phyloP scores from a whole-genome alignment of 2,888 invertebrate genomes.

The Microchrysa polita region DNA sequence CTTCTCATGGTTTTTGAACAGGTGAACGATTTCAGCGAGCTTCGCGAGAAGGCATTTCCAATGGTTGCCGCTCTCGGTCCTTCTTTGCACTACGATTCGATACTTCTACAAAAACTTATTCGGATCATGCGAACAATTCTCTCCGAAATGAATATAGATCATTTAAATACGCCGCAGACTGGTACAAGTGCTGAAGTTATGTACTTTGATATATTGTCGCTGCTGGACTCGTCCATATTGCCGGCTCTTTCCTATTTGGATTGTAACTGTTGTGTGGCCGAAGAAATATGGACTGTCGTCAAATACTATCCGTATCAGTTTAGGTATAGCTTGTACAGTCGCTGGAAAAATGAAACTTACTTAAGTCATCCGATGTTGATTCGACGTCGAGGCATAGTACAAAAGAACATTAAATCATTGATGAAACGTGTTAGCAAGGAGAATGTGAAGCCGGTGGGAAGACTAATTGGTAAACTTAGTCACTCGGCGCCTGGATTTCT shows the following conservation, averaged over 20 bases:
- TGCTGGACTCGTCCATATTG: slow-evolving; percentile 88
- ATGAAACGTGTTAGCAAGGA: slow-evolving; percentile 99
- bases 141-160: slow-evolving; percentile 62
- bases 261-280: slow-evolving; percentile 94
- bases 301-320: slow-evolving; percentile 87
- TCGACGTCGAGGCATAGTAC: slow-evolving; percentile 83
- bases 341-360: slow-evolving; percentile 95
- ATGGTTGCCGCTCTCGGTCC: slow-evolving; percentile 89
- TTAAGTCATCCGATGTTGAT: slow-evolving; percentile 84
- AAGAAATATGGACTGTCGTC: slow-evolving; percentile 93
- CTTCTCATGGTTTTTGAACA: too few species aligned
- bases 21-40: slow-evolving; percentile 76
- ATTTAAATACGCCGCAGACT: slow-evolving; percentile 58
- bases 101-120: slow-evolving; percentile 87
- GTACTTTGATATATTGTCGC: slow-evolving; percentile 84
- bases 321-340: slow-evolving; percentile 85
- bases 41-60: slow-evolving; percentile 81
- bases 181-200: slow-evolving; percentile 67
- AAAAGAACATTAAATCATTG: slow-evolving; percentile 92
- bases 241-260: slow-evolving; percentile 92
- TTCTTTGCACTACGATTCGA: slow-evolving; percentile 85
- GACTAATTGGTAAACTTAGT: slow-evolving; percentile 95
- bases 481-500: slow-evolving; percentile 95
- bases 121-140: slow-evolving; percentile 66
- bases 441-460: slow-evolving; percentile 95